A percentile compares a stretch with the other conserved stretches of the same genome.
Conservation (phyloP, 2,797 vertebrate genomes). For the Thamnophis elegans region DNA sequence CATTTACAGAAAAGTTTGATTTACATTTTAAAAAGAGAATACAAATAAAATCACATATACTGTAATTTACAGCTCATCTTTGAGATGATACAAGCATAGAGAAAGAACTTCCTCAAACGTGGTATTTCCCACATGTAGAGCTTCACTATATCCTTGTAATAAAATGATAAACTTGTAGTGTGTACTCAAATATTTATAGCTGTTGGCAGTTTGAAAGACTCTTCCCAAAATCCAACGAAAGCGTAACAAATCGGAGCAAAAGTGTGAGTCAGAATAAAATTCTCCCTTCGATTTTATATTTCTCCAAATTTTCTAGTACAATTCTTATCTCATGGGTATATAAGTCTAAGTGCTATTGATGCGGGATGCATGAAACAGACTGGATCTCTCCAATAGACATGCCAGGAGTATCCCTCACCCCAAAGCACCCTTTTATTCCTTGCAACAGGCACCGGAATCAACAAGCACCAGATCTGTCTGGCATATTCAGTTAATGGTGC, state of each 20-base stretch:
- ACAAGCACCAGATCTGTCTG: neutral
- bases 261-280: neutral
- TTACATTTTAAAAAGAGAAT: neutral
- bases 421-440: neutral
- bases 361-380: neutral
- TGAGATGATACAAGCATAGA: neutral
- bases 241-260: neutral
- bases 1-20: neutral
- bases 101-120: neutral
- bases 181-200: neutral
- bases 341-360: neutral
- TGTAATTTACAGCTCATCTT: neutral
- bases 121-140: neutral
- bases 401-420: neutral
- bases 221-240: neutral
- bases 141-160: neutral
- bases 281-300: neutral
- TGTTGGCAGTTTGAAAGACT: neutral
- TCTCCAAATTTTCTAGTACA: neutral
- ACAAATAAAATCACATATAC: neutral
- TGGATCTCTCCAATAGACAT: neutral
- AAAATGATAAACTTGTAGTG: neutral
- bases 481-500: neutral
- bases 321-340: neutral
- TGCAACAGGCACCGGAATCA: neutral